Evolutionary conservation across 2,797 vertebrate species (phyloP).

Genomic region (Tauraco hartlaubi): DNA sequence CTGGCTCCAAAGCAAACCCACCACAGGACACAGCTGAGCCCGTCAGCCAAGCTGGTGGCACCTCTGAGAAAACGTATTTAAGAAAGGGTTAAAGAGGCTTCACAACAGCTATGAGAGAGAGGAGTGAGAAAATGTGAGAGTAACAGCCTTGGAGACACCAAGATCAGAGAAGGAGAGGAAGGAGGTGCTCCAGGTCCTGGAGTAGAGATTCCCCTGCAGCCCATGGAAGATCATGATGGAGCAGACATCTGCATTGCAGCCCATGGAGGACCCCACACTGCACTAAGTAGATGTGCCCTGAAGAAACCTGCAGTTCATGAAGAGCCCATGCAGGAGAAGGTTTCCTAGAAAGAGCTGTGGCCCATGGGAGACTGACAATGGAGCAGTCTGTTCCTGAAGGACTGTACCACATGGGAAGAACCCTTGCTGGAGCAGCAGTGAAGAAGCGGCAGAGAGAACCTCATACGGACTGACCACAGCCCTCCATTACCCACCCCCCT

Average conservation of each 20-base stretch:
- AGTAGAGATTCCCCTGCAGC: not conserved
- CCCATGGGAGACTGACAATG: accelerated
- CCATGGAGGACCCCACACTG: not conserved
- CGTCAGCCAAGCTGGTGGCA: not conserved
- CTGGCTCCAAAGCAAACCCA: too few species aligned
- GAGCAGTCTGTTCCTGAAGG: not conserved
- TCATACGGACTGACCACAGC: not conserved
- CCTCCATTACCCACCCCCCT: not conserved
- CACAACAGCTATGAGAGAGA: not conserved
- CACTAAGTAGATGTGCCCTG: not conserved
- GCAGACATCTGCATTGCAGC: not conserved
- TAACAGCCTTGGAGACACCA: not conserved
- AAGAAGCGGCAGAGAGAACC: not conserved
- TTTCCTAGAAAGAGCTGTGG: not conserved
- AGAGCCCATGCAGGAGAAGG: not conserved
- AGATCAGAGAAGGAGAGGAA: not conserved
- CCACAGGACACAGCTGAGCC: not conserved
- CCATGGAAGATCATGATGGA: too few species aligned
- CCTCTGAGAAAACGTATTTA: accelerated
- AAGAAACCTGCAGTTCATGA: not conserved
- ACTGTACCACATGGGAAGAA: not conserved
- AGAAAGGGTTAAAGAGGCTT: not conserved
- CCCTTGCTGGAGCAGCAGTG: not conserved
- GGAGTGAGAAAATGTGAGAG: not conserved
- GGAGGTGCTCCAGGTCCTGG: not conserved